Base-by-base conservation (phyloP, 2,797 vertebrate species). In the Rousettus madagascariensis region DNA sequence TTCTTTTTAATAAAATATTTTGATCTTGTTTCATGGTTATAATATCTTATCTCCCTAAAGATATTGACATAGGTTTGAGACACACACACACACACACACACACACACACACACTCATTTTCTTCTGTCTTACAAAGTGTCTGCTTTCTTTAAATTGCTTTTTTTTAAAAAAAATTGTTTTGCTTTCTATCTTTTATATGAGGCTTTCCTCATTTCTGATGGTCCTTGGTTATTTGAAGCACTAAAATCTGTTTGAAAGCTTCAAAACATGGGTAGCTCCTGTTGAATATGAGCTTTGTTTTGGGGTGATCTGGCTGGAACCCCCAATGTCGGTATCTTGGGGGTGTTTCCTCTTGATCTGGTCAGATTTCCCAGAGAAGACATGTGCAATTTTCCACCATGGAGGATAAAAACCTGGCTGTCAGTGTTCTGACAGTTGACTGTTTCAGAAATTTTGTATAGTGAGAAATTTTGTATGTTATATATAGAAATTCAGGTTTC, bases 1-100 rank as follows among this genome's bases (percentile, higher is more conserved):
- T 72, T 80, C 24, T 59, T 89, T 92, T 92, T 61, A 92, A 80
- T 92, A 78, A 89, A 63, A 43, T 10, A 55, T 72, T 26, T 22
- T 0, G 5, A 41, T 41, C 57, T 92, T 63, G n/a, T 87, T 91
- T 87, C 20, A 71, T 30, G 15, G 22, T 61, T 82, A 28, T 4
- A 80, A 57, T 43, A 30, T 72, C 68, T 59, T 80, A 83, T 63
- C 19, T 77, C n/a, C 6, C 63, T 89, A 59, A 75, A 90, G 22
- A 61, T 79, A 46, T 19, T 57, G 10, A 16, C 3, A 75, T 30
- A 65, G 5, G 19, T 1, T 22, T 92, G 8, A 28, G 15, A 66
- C 26, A 43, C 15, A 30, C 10, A 43, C 19, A 59, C 41, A 6
- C 28, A 33, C 20, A 28, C 53, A 20, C 61, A 49, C 15, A 28